phyloP scores from a whole-genome alignment of 2,888 invertebrate genomes.

The Epicampocera succincta region DNA sequence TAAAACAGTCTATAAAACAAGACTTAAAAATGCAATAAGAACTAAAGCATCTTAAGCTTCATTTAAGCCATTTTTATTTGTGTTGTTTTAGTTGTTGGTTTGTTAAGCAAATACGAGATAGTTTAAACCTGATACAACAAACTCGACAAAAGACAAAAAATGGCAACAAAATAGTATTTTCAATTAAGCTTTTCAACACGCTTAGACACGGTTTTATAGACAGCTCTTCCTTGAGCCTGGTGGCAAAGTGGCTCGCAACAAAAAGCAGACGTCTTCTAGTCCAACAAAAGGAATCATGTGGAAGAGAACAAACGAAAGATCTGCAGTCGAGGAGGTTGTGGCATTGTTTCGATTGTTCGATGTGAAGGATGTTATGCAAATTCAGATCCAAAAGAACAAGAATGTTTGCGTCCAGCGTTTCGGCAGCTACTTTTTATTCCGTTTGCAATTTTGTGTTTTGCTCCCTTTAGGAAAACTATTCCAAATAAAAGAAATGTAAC shows the following conservation, averaged over 20 bases:
- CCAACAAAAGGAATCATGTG: slow-evolving; percentile 56
- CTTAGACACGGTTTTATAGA: slow-evolving; percentile 61
- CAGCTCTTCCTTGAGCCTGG: slow-evolving; percentile 26
- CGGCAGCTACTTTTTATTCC: slow-evolving; percentile 29
- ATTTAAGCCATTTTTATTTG: slow-evolving; percentile 43
- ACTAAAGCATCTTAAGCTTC: slow-evolving; percentile 51
- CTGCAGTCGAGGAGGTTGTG: slow-evolving; percentile 49
- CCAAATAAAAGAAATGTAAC: slow-evolving; percentile 60
- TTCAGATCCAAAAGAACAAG: slow-evolving; percentile 42
- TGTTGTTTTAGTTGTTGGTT: background rate
- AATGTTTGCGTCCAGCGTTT: slow-evolving; percentile 27
- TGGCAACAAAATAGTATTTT: slow-evolving; percentile 59
- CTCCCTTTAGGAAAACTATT: slow-evolving; percentile 52
- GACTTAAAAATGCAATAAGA: slow-evolving; percentile 49
- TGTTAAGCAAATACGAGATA: slow-evolving; percentile 37
- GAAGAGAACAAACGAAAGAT: slow-evolving; percentile 24
- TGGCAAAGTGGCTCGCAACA: background rate
- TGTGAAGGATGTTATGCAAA: slow-evolving; percentile 68
- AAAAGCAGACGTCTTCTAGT: slow-evolving; percentile 18
- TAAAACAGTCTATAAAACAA: slow-evolving; percentile 31
- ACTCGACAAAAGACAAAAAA: slow-evolving; percentile 43
- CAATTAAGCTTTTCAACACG: slow-evolving; percentile 72
- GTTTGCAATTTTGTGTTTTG: too few relatives aligned
- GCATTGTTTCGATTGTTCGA: slow-evolving; percentile 47
- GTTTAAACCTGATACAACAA: slow-evolving; percentile 60